Conservation (phyloP, 2,113 vertebrate genomes). For the Marmota monax region DNA sequence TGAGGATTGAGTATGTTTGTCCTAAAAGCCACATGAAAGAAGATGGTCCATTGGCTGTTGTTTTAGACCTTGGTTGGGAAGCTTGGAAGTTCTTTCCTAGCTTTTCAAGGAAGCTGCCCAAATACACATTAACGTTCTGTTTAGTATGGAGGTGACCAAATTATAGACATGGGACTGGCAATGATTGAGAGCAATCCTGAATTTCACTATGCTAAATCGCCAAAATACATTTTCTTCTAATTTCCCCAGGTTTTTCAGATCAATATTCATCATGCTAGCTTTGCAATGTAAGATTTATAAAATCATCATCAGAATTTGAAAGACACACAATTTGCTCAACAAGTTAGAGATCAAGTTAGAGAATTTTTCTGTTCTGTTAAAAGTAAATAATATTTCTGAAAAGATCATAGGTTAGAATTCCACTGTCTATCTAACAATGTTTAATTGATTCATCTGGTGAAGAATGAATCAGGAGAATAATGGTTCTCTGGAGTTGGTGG, state of each 20-base stretch:
- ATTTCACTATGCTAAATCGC: background rate
- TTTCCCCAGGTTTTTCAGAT: background rate
- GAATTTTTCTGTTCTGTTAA: background rate
- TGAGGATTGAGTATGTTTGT: background rate
- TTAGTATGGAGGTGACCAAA: background rate
- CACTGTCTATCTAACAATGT: background rate
- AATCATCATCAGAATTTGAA: background rate
- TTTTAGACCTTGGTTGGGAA: background rate
- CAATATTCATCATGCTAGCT: background rate
- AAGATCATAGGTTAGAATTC: background rate
- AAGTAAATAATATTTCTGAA: constrained; percentile 47
- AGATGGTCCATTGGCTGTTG: background rate
- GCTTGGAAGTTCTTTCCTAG: background rate
- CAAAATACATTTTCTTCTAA: background rate
- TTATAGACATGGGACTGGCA: background rate
- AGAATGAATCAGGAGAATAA: background rate
- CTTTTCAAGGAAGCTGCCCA: background rate
- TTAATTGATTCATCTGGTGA: background rate
- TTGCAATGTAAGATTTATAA: background rate
- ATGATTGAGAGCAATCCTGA: background rate
- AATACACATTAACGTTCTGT: background rate
- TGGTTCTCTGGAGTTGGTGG: background rate
- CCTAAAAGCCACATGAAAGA: background rate
- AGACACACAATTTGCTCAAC: background rate
- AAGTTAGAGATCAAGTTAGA: background rate